Evolutionary conservation across 2,888 invertebrate species (phyloP).

Genomic region (Deroplatys truncata): DNA sequence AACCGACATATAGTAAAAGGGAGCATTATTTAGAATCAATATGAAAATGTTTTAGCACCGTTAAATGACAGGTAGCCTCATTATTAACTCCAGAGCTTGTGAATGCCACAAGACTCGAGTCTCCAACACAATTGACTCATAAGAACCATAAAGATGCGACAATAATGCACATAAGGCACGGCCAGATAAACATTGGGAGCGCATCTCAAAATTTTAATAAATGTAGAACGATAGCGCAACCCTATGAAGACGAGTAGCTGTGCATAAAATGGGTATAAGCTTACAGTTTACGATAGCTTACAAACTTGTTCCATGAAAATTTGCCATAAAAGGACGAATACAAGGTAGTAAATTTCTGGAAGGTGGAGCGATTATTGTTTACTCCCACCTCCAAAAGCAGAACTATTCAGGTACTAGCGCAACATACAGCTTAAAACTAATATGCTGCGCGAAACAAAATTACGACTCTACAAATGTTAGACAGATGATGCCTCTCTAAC

Average conservation of each 20-base stretch:
- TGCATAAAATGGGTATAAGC: not conserved
- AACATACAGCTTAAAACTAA: not conserved
- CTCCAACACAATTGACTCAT: too few relatives aligned
- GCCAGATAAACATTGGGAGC: not conserved
- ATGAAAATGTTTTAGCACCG: too few relatives aligned
- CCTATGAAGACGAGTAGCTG: not conserved
- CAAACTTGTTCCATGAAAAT: not conserved
- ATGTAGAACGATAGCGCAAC: not conserved
- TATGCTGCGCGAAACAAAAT: not conserved
- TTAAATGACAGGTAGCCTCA: too few relatives aligned
- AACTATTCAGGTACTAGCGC: not conserved
- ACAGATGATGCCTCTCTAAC: not conserved
- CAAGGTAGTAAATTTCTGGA: not conserved
- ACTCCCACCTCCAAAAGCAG: not conserved
- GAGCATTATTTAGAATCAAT: too few relatives aligned
- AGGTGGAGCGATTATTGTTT: not conserved
- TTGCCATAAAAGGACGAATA: not conserved
- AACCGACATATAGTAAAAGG: too few relatives aligned
- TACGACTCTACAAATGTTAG: not conserved
- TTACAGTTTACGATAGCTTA: not conserved
- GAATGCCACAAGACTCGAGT: too few relatives aligned
- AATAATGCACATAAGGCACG: too few relatives aligned
- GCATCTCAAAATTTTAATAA: not conserved
- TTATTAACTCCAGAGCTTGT: too few relatives aligned
- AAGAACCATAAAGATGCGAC: too few relatives aligned